Conservation (phyloP, 2,113 vertebrate genomes). For the Salvelinus namaycush region DNA sequence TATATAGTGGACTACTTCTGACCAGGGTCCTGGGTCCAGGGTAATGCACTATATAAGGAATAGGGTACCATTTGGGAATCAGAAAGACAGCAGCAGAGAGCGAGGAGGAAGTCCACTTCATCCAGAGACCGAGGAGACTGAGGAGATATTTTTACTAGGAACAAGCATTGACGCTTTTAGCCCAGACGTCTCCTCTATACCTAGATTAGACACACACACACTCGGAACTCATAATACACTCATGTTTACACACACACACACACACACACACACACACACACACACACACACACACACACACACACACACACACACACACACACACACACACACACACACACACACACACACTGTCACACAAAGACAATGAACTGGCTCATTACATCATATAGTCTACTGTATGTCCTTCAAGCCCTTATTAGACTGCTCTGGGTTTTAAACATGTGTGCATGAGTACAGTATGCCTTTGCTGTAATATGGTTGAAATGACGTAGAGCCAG, state of each 20-base stretch:
- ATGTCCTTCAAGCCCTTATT: no score
- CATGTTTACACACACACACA: neutral
- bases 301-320: conserved; percentile 15
- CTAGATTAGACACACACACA: neutral
- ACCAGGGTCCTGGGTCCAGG: no score
- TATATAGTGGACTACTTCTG: no score
- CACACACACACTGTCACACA: conserved; percentile 2
- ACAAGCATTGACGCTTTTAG: conserved; percentile 44
- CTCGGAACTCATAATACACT: conserved; percentile 1
- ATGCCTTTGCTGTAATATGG: no score
- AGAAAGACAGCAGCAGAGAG: conserved; percentile 61
- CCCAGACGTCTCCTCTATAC: neutral
- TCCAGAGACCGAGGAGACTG: neutral
- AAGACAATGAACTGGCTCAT: neutral
- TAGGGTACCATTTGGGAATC: no score
- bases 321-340: conserved; percentile 18
- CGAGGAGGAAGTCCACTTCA: neutral
- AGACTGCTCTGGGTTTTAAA: no score
- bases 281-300: conserved; percentile 11
- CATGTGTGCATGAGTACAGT: no score
- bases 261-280: conserved; percentile 22
- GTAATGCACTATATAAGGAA: no score
- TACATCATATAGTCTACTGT: no score
- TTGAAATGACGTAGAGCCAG: no score
- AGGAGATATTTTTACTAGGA: conserved; percentile 52